Base-by-base conservation (phyloP, 2,113 vertebrate genomes). In the Telmatochromis brichardi region DNA sequence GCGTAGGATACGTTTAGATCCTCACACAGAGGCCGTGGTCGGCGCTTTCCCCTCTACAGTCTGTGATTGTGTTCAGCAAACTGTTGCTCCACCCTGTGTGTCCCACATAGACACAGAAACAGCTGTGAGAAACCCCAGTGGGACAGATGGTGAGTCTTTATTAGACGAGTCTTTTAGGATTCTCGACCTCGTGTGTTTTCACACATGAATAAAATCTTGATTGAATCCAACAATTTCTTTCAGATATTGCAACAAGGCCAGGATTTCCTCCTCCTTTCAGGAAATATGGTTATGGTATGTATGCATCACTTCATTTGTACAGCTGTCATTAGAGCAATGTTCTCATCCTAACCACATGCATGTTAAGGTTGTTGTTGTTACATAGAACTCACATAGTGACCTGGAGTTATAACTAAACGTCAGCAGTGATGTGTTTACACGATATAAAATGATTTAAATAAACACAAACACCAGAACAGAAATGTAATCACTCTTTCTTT, bases 211-310 rank as follows among this genome's bases (percentile, higher is more conserved):
- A 5, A 50, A 76, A 12, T 12, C 2, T 50, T 78, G 42, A 78
- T 50, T 31, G 26, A 76, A n/a, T 35, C 8, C 31, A 15, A 0
- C 3, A 3, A 8, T 83, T 80, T 87, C 3, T 93, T 94, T 26
- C 76, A 99, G 98, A 98, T 92, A 84, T 98, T 28, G 82, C 95
- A 82, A 93, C 94, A 33, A 97, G 97, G 93, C 51, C 92, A 37
- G 97, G 93, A 71, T 95, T 99, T 76, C 97, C 98, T 42, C 97
- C 96, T 58, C 98, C 98, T 12, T 98, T 99, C 93, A 97, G 94
- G 95, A 98, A 96, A 84, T 96, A 97, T 88, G 95, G 92, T 11
- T 99, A 98, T 37, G 98, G 98, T 98, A 96, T 4, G 92, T 91
- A 13, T 63, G 10, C 3, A 17, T 3, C 5, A 9, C 13, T 73